A percentile compares a stretch with the other conserved stretches of the same genome.
phyloP scores from a whole-genome alignment of 2,113 vertebrate genomes.

The Motacilla tschutschensis region DNA sequence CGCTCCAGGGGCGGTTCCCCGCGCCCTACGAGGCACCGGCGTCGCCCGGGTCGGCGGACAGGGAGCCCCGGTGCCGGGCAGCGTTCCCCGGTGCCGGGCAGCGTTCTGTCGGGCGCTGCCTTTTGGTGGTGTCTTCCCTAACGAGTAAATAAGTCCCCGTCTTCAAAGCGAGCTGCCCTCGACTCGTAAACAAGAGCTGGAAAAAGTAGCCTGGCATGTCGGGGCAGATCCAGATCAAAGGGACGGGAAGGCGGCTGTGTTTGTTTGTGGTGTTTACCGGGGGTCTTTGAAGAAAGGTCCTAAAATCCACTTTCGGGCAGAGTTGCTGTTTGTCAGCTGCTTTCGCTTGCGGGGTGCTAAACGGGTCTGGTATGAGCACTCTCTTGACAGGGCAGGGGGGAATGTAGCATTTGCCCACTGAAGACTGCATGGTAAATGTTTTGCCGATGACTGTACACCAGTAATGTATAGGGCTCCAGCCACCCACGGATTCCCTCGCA shows the following conservation, averaged over 20 bases:
- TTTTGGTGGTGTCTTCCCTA: neutral
- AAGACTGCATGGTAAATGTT: constrained; percentile 89
- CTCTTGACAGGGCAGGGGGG: constrained; percentile 81
- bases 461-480: constrained; percentile 67
- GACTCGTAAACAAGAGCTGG: constrained; percentile 55
- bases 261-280: constrained; percentile 50
- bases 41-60: neutral
- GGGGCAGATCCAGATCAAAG: constrained; percentile 55
- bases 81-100: neutral
- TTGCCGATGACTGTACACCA: constrained; percentile 80
- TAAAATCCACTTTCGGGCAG: constrained; percentile 21
- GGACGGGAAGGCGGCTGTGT: constrained; percentile 13
- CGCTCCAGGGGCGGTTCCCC: neutral
- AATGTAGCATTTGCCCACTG: constrained; percentile 87
- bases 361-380: constrained; percentile 70
- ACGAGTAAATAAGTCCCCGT: neutral
- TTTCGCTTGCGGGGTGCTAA: constrained; percentile 51
- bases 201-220: constrained; percentile 42
- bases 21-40: neutral
- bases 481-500: constrained; percentile 74
- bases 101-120: neutral
- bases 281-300: constrained; percentile 42
- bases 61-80: neutral
- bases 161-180: constrained; percentile 37
- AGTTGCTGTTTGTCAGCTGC: constrained; percentile 59